Evolutionary conservation across 2,113 vertebrate species (phyloP).

Genomic region (Oncorhynchus clarkii): DNA sequence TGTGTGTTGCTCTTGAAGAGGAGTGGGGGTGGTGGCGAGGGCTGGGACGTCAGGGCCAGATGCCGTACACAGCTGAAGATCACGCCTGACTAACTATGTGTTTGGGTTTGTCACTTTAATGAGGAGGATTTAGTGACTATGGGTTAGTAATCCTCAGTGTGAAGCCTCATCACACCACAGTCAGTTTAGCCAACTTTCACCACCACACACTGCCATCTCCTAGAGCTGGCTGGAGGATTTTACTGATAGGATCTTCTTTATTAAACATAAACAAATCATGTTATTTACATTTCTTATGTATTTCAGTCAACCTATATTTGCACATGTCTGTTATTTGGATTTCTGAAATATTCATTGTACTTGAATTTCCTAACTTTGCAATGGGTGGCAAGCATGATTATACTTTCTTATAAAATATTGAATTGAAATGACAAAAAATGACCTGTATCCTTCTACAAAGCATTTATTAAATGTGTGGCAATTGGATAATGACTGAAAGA

Average conservation of each 20-base stretch:
- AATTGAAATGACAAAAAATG: too few species aligned
- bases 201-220: constrained; percentile 23
- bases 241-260: not conserved
- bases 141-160: constrained; percentile 69
- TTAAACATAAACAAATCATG: not conserved
- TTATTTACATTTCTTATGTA: not conserved
- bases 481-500: not conserved
- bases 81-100: constrained; percentile 73
- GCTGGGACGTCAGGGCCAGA: constrained; percentile 74
- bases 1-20: constrained; percentile 25
- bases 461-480: not conserved
- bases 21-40: constrained; percentile 50
- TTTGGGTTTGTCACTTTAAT: constrained; percentile 83
- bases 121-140: constrained; percentile 81
- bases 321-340: too few species aligned
- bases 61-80: constrained; percentile 81
- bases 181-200: constrained; percentile 64
- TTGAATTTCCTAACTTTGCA: too few species aligned
- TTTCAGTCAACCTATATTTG: not conserved
- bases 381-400: not conserved
- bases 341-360: too few species aligned
- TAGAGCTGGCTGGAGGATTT: not conserved
- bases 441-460: too few species aligned
- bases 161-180: constrained; percentile 73
- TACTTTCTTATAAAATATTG: not conserved